These are phyloP conservation scores for Siderastrea siderea DNA, from an alignment of 92 coral and sea anemone genomes.

Conservation along the genomic window DNA sequence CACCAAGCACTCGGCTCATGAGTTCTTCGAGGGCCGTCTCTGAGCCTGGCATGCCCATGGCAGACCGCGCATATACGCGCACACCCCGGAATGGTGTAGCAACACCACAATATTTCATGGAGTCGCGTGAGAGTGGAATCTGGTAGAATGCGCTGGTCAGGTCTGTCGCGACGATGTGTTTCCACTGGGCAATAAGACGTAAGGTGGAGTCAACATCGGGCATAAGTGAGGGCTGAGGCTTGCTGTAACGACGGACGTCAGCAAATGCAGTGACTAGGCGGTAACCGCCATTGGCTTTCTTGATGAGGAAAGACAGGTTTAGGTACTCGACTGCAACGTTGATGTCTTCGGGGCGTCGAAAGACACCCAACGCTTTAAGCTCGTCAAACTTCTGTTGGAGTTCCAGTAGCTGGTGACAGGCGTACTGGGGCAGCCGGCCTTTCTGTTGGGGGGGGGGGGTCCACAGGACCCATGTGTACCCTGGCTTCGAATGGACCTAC, in stretches of 20 bases:
- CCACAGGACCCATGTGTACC: slow-evolving; percentile 81
- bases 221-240: slow-evolving; percentile 62
- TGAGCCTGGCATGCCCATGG: too few species aligned
- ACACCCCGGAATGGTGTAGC: slow-evolving; percentile 33
- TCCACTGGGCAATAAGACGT: slow-evolving; percentile 70
- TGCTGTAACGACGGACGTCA: slow-evolving; percentile 44
- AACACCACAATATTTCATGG: slow-evolving; percentile 71
- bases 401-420: slow-evolving; percentile 40
- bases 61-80: too few species aligned
- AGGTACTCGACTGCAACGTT: slow-evolving; percentile 51
- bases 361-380: slow-evolving; percentile 46
- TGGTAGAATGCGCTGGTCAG: slow-evolving; percentile 77
- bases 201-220: slow-evolving; percentile 49
- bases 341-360: slow-evolving; percentile 60
- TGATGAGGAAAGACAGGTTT: slow-evolving; percentile 59
- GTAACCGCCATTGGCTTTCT: slow-evolving; percentile 46
- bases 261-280: slow-evolving; percentile 67
- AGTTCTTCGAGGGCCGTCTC: slow-evolving; percentile 12
- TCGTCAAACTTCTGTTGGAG: slow-evolving; percentile 56
- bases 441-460: slow-evolving; percentile 73
- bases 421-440: slow-evolving; percentile 62
- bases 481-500: slow-evolving; percentile 73
- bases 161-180: slow-evolving; percentile 61
- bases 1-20: slow-evolving; percentile 64
- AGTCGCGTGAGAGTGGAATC: slow-evolving; percentile 58